Percentiles rank a stretch among this genome's conserved stretches.
These are phyloP conservation scores for Cynaeus angustus DNA, from an alignment of 2,888 invertebrate species.

Conservation along the genomic window DNA sequence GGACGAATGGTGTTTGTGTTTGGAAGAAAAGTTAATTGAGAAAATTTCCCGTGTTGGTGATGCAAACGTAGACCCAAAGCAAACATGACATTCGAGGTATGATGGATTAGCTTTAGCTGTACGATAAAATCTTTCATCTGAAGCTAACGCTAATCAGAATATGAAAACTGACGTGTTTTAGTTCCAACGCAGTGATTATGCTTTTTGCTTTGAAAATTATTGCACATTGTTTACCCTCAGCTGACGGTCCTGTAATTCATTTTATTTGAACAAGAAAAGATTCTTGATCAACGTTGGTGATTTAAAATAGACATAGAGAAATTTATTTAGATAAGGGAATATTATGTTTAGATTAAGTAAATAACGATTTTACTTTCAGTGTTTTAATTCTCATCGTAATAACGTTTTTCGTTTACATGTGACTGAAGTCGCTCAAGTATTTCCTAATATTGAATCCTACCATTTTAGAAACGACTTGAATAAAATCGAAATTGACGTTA, in stretches of 20 bases:
- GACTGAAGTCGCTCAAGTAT: constrained; percentile 83
- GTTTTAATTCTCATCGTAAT: neutral
- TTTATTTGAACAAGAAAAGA: constrained; percentile 6
- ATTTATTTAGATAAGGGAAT: neutral
- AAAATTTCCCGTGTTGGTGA: constrained; percentile 19
- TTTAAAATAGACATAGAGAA: neutral
- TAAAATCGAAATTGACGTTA: constrained; percentile 87
- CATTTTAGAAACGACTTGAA: constrained; percentile 83
- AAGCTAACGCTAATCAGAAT: neutral
- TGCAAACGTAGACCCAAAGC: constrained; percentile 15
- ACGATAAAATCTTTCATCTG: constrained; percentile 11
- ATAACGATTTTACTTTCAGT: neutral
- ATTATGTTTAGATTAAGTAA: neutral
- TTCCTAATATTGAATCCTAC: constrained; percentile 85
- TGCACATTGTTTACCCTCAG: neutral
- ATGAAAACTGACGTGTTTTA: neutral
- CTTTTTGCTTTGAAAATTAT: neutral
- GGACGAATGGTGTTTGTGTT: constrained; percentile 18
- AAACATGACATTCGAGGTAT: constrained; percentile 15
- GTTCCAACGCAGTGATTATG: neutral
- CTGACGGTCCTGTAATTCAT: neutral
- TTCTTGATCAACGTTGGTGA: neutral
- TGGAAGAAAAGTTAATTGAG: constrained; percentile 17
- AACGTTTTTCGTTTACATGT: constrained; percentile 53
- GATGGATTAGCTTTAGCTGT: constrained; percentile 11